Percentiles rank a stretch among this genome's conserved stretches.
Conservation (phyloP, 2,113 vertebrate species). For the Rhabdomys dilectus region DNA sequence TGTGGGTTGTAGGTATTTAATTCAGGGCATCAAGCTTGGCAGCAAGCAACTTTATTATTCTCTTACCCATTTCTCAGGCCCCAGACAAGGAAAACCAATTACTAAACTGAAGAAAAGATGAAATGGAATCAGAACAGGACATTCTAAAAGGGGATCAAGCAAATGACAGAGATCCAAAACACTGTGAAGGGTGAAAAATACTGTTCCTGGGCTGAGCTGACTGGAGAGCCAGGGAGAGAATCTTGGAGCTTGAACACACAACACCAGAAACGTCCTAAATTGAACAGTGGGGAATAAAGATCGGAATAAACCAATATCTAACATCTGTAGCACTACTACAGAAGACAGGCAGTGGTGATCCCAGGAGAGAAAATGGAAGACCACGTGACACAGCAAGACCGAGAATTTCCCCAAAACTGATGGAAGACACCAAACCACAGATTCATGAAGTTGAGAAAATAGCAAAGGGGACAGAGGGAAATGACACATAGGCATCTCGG, state of each 20-base stretch:
- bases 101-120: neutral
- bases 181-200: neutral
- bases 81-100: neutral
- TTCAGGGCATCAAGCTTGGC: neutral
- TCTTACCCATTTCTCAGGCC: neutral
- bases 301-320: neutral
- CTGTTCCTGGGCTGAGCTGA: neutral
- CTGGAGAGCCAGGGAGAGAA: neutral
- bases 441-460: neutral
- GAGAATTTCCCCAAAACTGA: neutral
- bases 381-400: neutral
- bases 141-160: neutral
- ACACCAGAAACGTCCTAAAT: constrained; percentile 10
- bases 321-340: neutral
- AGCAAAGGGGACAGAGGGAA: neutral
- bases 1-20: neutral
- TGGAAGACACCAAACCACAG: constrained; percentile 22
- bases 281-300: neutral
- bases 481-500: neutral
- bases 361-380: neutral
- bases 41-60: neutral
- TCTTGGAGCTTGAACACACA: neutral
- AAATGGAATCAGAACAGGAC: neutral
- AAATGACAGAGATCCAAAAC: neutral
- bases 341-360: neutral